These are phyloP conservation scores for Cranoglanis bouderius DNA, from an alignment of 2,113 vertebrate genomes.

Conservation along the genomic window DNA sequence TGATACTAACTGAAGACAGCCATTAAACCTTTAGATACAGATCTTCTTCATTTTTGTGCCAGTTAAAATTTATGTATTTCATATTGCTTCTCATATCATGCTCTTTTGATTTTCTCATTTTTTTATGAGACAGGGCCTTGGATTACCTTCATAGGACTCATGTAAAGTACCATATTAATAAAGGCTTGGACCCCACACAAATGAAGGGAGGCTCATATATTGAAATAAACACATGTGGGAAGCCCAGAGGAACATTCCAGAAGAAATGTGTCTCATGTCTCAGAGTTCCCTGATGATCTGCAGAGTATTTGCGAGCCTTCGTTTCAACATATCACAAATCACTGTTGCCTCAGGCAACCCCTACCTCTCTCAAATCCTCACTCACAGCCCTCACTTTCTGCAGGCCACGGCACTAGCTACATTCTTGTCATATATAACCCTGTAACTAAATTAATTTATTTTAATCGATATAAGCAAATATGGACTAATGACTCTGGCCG, in stretches of 20 bases:
- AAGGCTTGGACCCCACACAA: constrained; percentile 36
- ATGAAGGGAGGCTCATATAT: constrained; percentile 12
- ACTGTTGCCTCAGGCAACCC: constrained; percentile 22
- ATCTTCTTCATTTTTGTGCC: constrained; percentile 31
- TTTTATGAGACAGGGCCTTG: constrained; percentile 48
- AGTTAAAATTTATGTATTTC: constrained; percentile 36
- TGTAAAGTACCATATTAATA: constrained; percentile 41
- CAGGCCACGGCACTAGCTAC: neutral
- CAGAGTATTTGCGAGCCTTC: constrained; percentile 8
- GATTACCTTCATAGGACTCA: constrained; percentile 38
- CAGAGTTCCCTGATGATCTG: constrained; percentile 36
- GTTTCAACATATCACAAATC: constrained; percentile 33
- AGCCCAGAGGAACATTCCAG: constrained; percentile 56
- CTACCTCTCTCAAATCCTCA: constrained; percentile 15
- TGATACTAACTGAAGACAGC: constrained; percentile 9
- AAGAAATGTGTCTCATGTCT: constrained; percentile 46
- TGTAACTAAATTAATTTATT: constrained; percentile 24
- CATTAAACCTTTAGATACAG: constrained; percentile 21
- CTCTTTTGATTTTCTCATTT: constrained; percentile 44
- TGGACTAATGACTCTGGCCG: constrained; percentile 6
- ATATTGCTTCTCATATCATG: constrained; percentile 34
- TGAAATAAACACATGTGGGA: constrained; percentile 37
- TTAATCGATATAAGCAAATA: constrained; percentile 24
- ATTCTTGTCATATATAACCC: constrained; percentile 13
- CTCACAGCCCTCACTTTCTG: neutral